A percentile compares a stretch with the other conserved stretches of the same genome.
These are phyloP conservation scores for Parazoanthus swiftii DNA, from an alignment of 92 coral and sea anemone species.

Conservation along the genomic window DNA sequence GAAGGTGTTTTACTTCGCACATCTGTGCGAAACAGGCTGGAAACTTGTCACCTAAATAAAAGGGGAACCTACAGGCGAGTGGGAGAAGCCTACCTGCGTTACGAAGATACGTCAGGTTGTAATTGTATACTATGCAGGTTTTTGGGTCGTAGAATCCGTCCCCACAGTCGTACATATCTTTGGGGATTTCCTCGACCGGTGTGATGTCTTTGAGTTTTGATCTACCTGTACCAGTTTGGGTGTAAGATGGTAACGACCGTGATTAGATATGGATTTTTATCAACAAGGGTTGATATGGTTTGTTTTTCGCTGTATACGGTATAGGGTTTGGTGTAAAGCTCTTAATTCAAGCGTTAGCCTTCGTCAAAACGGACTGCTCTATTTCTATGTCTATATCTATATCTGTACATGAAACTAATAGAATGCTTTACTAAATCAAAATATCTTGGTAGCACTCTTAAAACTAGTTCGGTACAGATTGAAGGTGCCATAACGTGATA, in stretches of 20 bases:
- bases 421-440: too few species aligned
- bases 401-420: too few species aligned
- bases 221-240: constrained; percentile 47
- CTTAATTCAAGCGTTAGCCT: too few species aligned
- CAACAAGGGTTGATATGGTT: not conserved
- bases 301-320: not conserved
- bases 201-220: constrained; percentile 57
- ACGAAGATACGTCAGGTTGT: constrained; percentile 61
- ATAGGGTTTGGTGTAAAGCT: too few species aligned
- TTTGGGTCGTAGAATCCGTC: constrained; percentile 77
- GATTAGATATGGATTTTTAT: not conserved
- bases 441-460: too few species aligned
- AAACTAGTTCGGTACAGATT: too few species aligned
- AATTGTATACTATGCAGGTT: constrained; percentile 48
- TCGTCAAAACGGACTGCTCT: too few species aligned
- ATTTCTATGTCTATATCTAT: too few species aligned
- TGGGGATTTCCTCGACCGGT: constrained; percentile 64
- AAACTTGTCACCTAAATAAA: not conserved
- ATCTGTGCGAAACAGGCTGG: not conserved
- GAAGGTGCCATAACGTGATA: too few species aligned
- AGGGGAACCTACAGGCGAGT: not conserved
- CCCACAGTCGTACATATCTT: constrained; percentile 82
- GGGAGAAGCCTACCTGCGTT: constrained; percentile 59
- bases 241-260: not conserved
- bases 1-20: too few species aligned